Evolutionary conservation across 2,797 vertebrate genomes (phyloP), one percentile per base, ranked within the genome.

Genomic region (Prionace glauca): DNA sequence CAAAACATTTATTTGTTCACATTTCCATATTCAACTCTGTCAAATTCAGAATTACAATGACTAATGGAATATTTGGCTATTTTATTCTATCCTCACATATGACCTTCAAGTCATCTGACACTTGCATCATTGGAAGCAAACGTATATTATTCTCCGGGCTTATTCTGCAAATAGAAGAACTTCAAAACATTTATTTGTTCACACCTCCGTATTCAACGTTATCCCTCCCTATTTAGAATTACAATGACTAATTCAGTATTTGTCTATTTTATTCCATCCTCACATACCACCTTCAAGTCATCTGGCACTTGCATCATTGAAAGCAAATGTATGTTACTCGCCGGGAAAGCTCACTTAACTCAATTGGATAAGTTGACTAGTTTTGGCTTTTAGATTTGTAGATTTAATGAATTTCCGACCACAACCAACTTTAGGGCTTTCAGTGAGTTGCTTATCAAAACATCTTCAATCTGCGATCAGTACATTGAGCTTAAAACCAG

Each of bases 401-500:
- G 90, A 92, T 92, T 69, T 69, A 41, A 67, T 69, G 65, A 41
- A 92, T 92, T 41, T 92, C 29, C 90, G 4, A 92, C 62, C n/a
- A 41, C 62, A 36, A 36, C 65, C 62, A 41, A 69, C 41, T 69
- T 92, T 69, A 22, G 65, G 90, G n/a, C 36, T 24, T 36, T 69
- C 62, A 69, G n/a, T 69, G 62, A 41, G n/a, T 41, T 69, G 65
- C 65, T 41, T 69, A 69, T 92, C 90, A 69, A 41, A 41, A 24
- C 36, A 92, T 92, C 90, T 92, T 92, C 36, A 92, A 69, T 92
- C 90, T 41, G 22, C 24, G n/a, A 69, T 92, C 62, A 24, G 90
- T 41, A 41, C 65, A 69, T 41, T n/a, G 24, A 69, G 65, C 65
- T 92, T 69, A 92, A 67, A 92, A n/a, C 36, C n/a, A 41, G 20